These are phyloP conservation scores for Chionomys nivalis DNA, from an alignment of 2,113 vertebrate genomes.

Conservation along the genomic window DNA sequence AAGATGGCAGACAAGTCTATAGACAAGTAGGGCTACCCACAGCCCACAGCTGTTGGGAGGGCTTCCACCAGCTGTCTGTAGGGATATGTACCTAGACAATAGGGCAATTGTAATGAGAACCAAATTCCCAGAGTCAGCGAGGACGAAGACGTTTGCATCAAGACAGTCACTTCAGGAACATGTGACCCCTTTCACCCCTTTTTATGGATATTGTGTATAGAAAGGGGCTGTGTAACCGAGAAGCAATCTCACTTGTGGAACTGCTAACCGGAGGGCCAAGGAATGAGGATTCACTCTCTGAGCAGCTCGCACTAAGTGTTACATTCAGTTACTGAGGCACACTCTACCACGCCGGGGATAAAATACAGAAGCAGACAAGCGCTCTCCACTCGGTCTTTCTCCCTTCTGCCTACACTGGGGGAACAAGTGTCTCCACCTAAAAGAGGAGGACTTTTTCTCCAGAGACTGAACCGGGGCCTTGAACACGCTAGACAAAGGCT, in stretches of 20 bases:
- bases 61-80: neutral
- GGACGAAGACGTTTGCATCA: neutral
- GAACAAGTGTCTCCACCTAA: neutral
- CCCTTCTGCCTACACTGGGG: neutral
- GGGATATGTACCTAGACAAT: constrained; percentile 57
- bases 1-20: constrained; percentile 10
- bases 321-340: constrained; percentile 9
- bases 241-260: constrained; percentile 37
- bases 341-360: constrained; percentile 7
- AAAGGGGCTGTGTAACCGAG: neutral
- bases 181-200: neutral
- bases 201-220: constrained; percentile 32
- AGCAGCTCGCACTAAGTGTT: neutral
- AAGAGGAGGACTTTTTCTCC: neutral
- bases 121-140: constrained; percentile 49
- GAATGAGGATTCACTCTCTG: neutral
- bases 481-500: neutral
- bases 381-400: neutral
- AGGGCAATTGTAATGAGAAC: constrained; percentile 26
- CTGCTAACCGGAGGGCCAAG: neutral
- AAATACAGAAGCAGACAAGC: neutral
- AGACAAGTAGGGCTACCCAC: neutral
- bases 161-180: neutral
- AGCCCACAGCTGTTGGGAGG: neutral
- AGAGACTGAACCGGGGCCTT: neutral